phyloP scores from a whole-genome alignment of 2,888 invertebrate species.

The Hydraecia micacea region DNA sequence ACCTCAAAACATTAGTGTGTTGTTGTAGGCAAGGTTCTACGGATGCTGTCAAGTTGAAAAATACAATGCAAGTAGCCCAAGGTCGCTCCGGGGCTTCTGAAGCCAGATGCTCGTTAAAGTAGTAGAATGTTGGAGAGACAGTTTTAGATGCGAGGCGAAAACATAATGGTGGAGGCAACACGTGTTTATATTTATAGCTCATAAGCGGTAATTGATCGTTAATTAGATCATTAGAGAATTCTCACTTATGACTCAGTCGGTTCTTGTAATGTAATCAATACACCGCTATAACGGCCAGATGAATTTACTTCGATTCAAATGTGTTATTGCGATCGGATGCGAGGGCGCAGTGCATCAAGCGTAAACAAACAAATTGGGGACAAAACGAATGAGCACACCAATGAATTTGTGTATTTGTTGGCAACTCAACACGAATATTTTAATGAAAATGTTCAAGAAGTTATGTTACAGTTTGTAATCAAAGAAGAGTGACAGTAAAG shows the following conservation, averaged over 20 bases:
- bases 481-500: conserved; percentile 3
- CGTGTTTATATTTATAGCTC: conserved; percentile 28
- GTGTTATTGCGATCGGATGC: conserved; percentile 29
- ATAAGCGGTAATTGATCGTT: conserved; percentile 26
- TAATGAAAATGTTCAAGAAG: conserved; percentile 7
- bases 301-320: conserved; percentile 37
- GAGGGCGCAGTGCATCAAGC: conserved; percentile 46
- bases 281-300: background rate
- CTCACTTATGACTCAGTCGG: conserved; percentile 4
- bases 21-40: conserved; percentile 14
- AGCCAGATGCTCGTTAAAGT: conserved; percentile 40
- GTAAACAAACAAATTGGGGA: conserved; percentile 59
- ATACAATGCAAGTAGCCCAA: conserved; percentile 50
- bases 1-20: conserved; percentile 17
- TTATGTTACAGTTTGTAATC: conserved; percentile 1
- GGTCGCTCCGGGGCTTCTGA: conserved; percentile 35
- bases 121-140: conserved; percentile 34
- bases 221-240: conserved; percentile 29
- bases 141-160: conserved; percentile 32
- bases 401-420: conserved; percentile 49
- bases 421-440: conserved; percentile 38
- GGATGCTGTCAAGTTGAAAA: conserved; percentile 33
- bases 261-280: conserved; percentile 9
- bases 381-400: conserved; percentile 48
- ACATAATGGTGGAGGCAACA: conserved; percentile 30